These are phyloP conservation scores for Pheosia tremula DNA, from an alignment of 2,888 invertebrate genomes.

Conservation along the genomic window DNA sequence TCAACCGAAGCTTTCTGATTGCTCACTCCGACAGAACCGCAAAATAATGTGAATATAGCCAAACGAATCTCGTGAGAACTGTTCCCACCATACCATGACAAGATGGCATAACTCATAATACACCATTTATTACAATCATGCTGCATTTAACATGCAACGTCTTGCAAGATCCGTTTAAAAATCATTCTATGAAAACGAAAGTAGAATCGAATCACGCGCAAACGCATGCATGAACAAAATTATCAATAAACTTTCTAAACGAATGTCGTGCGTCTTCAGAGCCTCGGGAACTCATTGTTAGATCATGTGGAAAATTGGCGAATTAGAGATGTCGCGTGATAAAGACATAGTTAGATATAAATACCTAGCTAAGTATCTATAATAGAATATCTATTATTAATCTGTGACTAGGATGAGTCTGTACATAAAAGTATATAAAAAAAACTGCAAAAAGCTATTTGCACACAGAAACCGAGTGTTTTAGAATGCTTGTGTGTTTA, in stretches of 20 bases:
- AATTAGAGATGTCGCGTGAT: slow-evolving; percentile 1
- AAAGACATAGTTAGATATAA: not conserved
- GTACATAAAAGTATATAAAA: not conserved
- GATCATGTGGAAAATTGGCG: slow-evolving; percentile 4
- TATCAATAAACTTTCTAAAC: slow-evolving; percentile 23
- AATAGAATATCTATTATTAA: no score
- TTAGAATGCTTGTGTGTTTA: no score
- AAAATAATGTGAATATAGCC: not conserved
- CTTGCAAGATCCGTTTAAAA: slow-evolving; percentile 1
- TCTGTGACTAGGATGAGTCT: no score
- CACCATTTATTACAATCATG: not conserved
- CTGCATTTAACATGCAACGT: not conserved
- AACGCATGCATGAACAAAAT: slow-evolving; percentile 21
- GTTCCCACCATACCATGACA: not conserved
- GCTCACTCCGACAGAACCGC: not conserved
- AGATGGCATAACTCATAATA: not conserved
- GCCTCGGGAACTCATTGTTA: not conserved
- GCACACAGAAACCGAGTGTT: no score
- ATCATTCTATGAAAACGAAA: slow-evolving; percentile 1
- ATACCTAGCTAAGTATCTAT: no score
- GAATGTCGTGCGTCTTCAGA: slow-evolving; percentile 10
- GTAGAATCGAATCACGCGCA: not conserved
- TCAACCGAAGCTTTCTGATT: not conserved
- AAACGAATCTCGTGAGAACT: not conserved
- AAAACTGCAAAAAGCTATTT: no score